These are phyloP conservation scores for Morinoia aosen DNA, from an alignment of 2,888 invertebrate species.

Conservation along the genomic window DNA sequence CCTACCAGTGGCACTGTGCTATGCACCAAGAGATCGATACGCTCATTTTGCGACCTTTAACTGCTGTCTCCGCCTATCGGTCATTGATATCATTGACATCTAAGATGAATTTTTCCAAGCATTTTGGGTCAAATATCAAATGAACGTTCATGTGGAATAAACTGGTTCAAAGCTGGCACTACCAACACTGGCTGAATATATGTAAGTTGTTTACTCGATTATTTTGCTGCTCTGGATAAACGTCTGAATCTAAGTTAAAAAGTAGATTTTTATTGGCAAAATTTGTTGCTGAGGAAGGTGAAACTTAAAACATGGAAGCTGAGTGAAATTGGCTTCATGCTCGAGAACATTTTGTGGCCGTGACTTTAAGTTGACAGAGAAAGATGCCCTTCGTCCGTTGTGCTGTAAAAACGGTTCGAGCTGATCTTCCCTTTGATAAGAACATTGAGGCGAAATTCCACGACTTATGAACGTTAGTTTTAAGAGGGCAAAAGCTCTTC, in stretches of 20 bases:
- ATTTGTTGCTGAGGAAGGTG: too few relatives aligned
- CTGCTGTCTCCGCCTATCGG: background rate
- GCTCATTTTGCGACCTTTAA: background rate
- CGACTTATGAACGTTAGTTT: background rate
- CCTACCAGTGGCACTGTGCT: background rate
- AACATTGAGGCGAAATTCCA: background rate
- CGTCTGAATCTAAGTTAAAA: background rate
- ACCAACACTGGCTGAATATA: background rate
- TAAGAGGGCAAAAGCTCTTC: background rate
- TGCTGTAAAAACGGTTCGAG: background rate
- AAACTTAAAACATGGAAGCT: too few relatives aligned
- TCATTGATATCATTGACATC: background rate
- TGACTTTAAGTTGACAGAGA: background rate
- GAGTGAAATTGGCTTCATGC: too few relatives aligned
- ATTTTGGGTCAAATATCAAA: background rate
- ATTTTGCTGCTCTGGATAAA: background rate
- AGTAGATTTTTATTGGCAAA: too few relatives aligned
- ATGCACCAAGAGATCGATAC: background rate
- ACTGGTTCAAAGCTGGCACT: background rate
- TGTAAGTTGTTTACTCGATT: background rate
- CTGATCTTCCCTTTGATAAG: background rate
- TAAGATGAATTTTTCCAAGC: background rate
- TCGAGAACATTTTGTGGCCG: too few relatives aligned
- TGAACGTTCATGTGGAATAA: background rate
- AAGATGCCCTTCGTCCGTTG: background rate